Conservation (phyloP, 2,113 vertebrate genomes). For the Alouatta palliata region DNA sequence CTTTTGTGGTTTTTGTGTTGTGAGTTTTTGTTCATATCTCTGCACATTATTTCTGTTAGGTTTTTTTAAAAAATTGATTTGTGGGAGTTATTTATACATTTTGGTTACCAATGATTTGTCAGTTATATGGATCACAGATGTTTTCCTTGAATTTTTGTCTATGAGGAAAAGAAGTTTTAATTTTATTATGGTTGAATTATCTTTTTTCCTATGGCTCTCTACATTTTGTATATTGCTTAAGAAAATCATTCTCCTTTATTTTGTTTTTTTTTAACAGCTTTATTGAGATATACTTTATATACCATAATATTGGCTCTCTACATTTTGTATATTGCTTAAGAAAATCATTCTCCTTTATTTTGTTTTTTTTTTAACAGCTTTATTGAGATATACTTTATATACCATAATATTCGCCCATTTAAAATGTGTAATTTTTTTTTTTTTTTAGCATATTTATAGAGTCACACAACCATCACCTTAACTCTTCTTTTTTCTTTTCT, state of each 20-base stretch:
- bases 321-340: not conserved
- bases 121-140: not conserved
- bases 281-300: not conserved
- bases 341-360: not conserved
- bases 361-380: not conserved
- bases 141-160: not conserved
- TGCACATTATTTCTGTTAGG: not conserved
- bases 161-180: not conserved
- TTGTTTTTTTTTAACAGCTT: not conserved
- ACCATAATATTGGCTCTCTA: not conserved
- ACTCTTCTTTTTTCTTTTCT: not conserved
- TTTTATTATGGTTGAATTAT: not conserved
- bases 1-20: not conserved
- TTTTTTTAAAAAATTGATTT: not conserved
- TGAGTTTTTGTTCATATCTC: constrained; percentile 2
- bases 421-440: constrained; percentile 1
- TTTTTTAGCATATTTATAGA: not conserved
- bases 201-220: not conserved
- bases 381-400: not conserved
- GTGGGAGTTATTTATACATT: not conserved
- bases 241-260: not conserved
- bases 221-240: not conserved
- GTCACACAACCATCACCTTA: not conserved
- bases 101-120: not conserved
- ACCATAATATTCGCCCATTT: not conserved